A percentile compares a stretch with the other conserved stretches of the same genome.
phyloP scores from a whole-genome alignment of 92 coral and sea anemone genomes.

The Anthopleura xanthogrammica region DNA sequence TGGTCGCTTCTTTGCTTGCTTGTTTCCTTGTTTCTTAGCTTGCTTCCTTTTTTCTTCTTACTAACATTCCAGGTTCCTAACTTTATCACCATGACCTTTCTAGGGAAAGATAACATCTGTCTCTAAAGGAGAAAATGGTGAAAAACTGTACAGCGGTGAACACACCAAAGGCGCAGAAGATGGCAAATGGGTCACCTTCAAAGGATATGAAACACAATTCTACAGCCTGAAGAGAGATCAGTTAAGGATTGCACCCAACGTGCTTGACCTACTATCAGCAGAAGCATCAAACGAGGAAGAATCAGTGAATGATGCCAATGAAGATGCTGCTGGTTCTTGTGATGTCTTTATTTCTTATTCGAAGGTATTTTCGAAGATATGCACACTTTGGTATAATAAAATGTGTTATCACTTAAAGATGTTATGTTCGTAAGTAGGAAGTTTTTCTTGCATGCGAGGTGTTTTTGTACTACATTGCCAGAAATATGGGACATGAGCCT shows the following conservation, averaged over 20 bases:
- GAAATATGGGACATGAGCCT: no score
- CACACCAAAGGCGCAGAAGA: constrained; percentile 87
- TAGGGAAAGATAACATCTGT: constrained; percentile 85
- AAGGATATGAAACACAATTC: constrained; percentile 56
- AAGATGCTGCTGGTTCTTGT: constrained; percentile 45
- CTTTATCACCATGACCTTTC: background rate
- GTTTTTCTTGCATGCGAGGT: no score
- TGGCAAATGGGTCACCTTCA: constrained; percentile 88
- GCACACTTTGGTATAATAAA: no score
- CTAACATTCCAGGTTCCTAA: no score
- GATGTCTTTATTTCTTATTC: constrained; percentile 86
- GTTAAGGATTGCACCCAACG: constrained; percentile 88
- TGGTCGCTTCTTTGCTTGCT: background rate
- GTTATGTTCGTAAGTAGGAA: no score
- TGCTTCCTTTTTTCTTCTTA: background rate
- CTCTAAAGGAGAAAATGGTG: constrained; percentile 49
- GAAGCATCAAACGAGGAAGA: constrained; percentile 32
- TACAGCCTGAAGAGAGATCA: constrained; percentile 48
- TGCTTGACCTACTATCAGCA: constrained; percentile 79
- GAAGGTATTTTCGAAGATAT: constrained; percentile 45
- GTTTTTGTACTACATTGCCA: no score
- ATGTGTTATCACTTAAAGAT: no score
- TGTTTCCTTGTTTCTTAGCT: background rate
- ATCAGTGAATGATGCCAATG: constrained; percentile 12
- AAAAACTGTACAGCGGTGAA: constrained; percentile 72